Base-by-base conservation (phyloP, 1,140 invertebrate species). In the Tetragnatha versicolor region DNA sequence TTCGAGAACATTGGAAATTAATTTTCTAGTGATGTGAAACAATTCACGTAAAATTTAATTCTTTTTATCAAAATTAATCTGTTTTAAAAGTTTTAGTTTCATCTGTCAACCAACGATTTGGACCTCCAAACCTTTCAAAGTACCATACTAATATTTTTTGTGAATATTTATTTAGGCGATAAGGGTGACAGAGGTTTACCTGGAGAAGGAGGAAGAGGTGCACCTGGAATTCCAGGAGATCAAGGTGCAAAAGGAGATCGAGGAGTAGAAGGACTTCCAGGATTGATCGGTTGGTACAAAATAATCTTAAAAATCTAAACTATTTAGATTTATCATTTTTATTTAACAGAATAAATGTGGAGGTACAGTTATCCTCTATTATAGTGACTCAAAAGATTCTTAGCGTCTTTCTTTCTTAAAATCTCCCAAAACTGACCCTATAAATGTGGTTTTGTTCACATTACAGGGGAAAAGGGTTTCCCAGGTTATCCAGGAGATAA, bases 401-500 rank as follows among this genome's bases (percentile, higher is more conserved):
- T n/a, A n/a, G n/a, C n/a, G n/a, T n/a, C n/a, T n/a, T n/a, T n/a
- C n/a, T n/a, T n/a, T n/a, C n/a, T n/a, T n/a, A n/a, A n/a, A n/a
- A n/a, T n/a, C n/a, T n/a, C n/a, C n/a, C n/a, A n/a, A n/a, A n/a
- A n/a, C n/a, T n/a, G n/a, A n/a, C n/a, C n/a, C n/a, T n/a, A n/a
- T n/a, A n/a, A n/a, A n/a, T n/a, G n/a, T n/a, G n/a, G n/a, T n/a
- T n/a, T n/a, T n/a, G n/a, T n/a, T n/a, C n/a, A n/a, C n/a, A n/a
- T 39, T 37, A 14, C 25, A 77, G 79, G 79, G n/a, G 81, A 81
- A 47, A 80, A 75, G 25, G 79, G 94, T 39, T 87, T 94, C 55
- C 79, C 89, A 66, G 95, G 95, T 35, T 70, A 84, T n/a, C 83
- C 83, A 39, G 86, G 86, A n/a, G 80, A 82, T 12, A 86, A 85